Base-by-base conservation (phyloP, 2,113 vertebrate genomes). In the Labeo rohita region DNA sequence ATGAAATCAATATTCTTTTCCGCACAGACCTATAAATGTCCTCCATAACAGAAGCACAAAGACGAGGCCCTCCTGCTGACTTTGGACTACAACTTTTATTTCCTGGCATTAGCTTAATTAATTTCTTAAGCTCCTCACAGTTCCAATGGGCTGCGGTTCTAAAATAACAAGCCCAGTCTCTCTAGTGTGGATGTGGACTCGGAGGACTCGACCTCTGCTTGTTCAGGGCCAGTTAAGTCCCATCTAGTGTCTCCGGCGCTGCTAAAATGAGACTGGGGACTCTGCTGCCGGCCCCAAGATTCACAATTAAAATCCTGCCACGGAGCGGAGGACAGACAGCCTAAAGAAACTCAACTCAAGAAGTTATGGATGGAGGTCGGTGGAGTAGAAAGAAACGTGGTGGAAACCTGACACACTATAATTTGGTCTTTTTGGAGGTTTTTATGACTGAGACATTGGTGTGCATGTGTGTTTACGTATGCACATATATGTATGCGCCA, bases 51-150 rank as follows among this genome's bases (percentile, higher is more conserved):
- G 63, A 11, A 87, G 59, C 65, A 80, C 74, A 70, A 85, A 74
- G 18, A 88, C 18, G 39, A 76, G 54, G 52, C 80, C 76, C 47
- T 6, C 15, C 36, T 28, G 75, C 70, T 87, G 85, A 89, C 73
- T 88, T 81, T 81, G 73, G 82, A 81, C 49, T 54, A 80, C 80
- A 88, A 85, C 52, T 87, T 88, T 85, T 86, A 66, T 85, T 72
- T 77, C 78, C 87, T 87, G n/a, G 73, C 89, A 93, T 94, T 92
- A 93, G 91, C 89, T 92, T 89, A 90, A 94, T 94, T 92, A 92
- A 89, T 91, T 92, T 90, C 74, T 86, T 50, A 39, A 86, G 86
- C 85, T 87, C 23, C 84, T 89, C 83, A 81, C 85, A 88, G 89
- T 90, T 89, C 88, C 70, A 87, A 11, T 47, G 45, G 76, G 73